phyloP scores from a whole-genome alignment of 2,888 invertebrate species.

The Orchestes rusci region DNA sequence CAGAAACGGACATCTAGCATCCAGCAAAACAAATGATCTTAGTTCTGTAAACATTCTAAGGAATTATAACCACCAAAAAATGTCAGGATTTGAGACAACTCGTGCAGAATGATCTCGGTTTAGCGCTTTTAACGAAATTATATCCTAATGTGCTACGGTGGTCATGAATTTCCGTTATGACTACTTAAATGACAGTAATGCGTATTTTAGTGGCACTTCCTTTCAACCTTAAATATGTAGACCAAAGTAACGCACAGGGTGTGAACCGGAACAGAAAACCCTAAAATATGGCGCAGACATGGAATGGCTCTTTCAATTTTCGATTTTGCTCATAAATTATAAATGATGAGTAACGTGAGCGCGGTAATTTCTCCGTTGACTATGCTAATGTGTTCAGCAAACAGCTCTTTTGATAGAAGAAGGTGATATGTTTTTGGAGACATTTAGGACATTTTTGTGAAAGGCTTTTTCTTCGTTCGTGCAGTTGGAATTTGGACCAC shows the following conservation, averaged over 20 bases:
- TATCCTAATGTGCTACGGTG: slow-evolving; percentile 23
- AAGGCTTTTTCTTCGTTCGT: slow-evolving; percentile 4
- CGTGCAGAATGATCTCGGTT: slow-evolving; percentile 13
- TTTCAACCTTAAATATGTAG: slow-evolving; percentile 24
- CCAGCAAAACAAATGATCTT: too few species aligned
- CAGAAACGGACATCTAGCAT: too few species aligned
- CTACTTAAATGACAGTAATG: slow-evolving; percentile 23
- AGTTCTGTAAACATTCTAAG: too few species aligned
- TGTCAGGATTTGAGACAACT: too few species aligned
- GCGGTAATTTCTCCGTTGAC: background rate
- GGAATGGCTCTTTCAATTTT: slow-evolving; percentile 13
- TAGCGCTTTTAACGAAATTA: slow-evolving; percentile 22
- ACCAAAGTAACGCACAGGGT: slow-evolving; percentile 19
- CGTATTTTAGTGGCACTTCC: slow-evolving; percentile 23
- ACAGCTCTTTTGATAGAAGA: slow-evolving; percentile 6
- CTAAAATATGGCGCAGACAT: slow-evolving; percentile 2
- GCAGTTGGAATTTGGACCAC: too few species aligned
- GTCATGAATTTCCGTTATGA: slow-evolving; percentile 24
- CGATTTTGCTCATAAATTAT: slow-evolving; percentile 5
- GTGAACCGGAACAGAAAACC: slow-evolving; percentile 14
- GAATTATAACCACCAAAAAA: too few species aligned
- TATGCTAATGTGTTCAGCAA: slow-evolving; percentile 10
- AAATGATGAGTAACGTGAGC: background rate
- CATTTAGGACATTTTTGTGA: background rate
- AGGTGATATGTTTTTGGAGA: slow-evolving; percentile 12